Percentiles rank a stretch among this genome's conserved stretches.
phyloP scores from a whole-genome alignment of 2,888 invertebrate species.

The Pollenia labialis region DNA sequence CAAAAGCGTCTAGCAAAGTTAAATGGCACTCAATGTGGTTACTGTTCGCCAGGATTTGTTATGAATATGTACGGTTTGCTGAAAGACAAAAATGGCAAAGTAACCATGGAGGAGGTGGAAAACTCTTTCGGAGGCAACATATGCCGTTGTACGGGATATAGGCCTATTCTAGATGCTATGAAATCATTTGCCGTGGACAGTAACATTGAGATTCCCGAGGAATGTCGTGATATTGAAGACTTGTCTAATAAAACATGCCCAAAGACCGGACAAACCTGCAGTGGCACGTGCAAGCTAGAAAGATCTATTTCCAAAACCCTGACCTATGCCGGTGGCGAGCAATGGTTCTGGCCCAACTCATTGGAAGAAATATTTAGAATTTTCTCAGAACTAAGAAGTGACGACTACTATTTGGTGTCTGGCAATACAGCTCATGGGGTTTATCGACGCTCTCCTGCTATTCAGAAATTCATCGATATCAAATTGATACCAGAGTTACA shows the following conservation, averaged over 20 bases:
- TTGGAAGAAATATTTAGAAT: conserved; percentile 76
- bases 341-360: conserved; percentile 80
- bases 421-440: conserved; percentile 92
- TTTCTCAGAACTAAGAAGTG: conserved; percentile 80
- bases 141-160: conserved; percentile 92
- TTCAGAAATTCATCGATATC: conserved; percentile 87
- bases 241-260: conserved; percentile 83
- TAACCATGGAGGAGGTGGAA: conserved; percentile 88
- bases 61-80: conserved; percentile 88
- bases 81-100: conserved; percentile 84
- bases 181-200: conserved; percentile 89
- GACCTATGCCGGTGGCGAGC: conserved; percentile 77
- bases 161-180: conserved; percentile 91
- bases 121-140: conserved; percentile 91
- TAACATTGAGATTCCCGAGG: conserved; percentile 83
- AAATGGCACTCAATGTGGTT: conserved; percentile 90
- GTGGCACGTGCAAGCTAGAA: conserved; percentile 79
- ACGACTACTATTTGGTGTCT: conserved; percentile 87
- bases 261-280: conserved; percentile 82
- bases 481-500: conserved; percentile 86
- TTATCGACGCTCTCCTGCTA: conserved; percentile 80
- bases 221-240: conserved; percentile 85
- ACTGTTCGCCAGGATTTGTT: conserved; percentile 91
- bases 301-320: neutral
- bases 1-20: conserved; percentile 87